Evolutionary conservation across 2,113 vertebrate genomes (phyloP).

Genomic region (Colossoma macropomum): DNA sequence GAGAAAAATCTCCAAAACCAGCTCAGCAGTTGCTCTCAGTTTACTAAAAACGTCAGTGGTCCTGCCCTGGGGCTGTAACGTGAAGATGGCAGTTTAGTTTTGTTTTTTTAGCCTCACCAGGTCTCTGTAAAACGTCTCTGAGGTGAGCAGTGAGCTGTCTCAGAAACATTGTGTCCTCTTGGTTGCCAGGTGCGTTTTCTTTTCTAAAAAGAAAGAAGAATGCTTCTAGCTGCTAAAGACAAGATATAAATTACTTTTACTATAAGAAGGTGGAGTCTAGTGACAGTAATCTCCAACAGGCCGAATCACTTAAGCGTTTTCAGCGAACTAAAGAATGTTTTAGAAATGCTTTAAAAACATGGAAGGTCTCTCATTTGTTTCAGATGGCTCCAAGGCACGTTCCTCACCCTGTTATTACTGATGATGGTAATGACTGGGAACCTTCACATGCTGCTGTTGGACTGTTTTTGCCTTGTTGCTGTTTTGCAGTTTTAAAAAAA

Average conservation of each 20-base stretch:
- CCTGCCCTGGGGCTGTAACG: not conserved
- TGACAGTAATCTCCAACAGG: not conserved
- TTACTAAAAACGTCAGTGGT: too few species aligned
- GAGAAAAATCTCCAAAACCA: too few species aligned
- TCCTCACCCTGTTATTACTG: not conserved
- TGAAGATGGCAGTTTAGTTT: not conserved
- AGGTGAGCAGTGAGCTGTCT: not conserved
- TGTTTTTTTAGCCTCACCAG: not conserved
- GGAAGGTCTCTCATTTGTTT: conserved; percentile 19
- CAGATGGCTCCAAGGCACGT: not conserved
- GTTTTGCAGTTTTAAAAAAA: not conserved
- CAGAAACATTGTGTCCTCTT: not conserved
- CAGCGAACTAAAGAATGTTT: conserved; percentile 6
- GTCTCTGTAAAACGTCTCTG: not conserved
- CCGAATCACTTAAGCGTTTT: not conserved
- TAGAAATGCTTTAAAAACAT: conserved; percentile 22
- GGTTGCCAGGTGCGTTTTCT: not conserved
- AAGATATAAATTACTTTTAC: not conserved
- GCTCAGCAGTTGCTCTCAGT: too few species aligned
- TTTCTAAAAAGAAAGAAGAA: not conserved
- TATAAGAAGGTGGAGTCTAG: not conserved
- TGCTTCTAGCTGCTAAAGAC: not conserved
- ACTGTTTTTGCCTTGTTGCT: not conserved
- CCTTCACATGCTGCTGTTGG: conserved; percentile 17
- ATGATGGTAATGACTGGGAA: conserved; percentile 16